Base-by-base conservation (phyloP, 2,113 vertebrate genomes). In the Megatriorchis doriae region DNA sequence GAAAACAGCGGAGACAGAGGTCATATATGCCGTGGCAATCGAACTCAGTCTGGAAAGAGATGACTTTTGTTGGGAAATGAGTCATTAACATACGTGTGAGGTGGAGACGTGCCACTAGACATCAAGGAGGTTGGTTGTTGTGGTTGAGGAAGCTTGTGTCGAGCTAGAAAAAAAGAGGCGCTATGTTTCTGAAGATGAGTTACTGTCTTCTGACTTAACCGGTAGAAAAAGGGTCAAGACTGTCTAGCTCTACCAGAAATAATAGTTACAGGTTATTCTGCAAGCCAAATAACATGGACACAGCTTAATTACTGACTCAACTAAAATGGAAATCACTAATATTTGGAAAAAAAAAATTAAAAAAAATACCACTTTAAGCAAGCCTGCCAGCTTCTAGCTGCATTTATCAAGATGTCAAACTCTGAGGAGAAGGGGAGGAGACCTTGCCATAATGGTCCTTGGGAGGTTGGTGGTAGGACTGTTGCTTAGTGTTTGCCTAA, bases 391-490 rank as follows among this genome's bases (percentile, higher is more conserved):
- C 29, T 66, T 71, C 38, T n/a, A 40, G 52, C n/a, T 92, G 43
- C 2, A 0, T 75, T 79, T 67, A 80, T 34, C 0, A 4, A 26
- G 36, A 26, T 29, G 42, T 52, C 62, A 52, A 0, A 2, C 56
- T 59, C 45, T 12, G 36, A 65, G 68, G 29, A 59, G 45, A 27
- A 42, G 29, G n/a, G 38, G 16, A 70, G 21, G 12, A 55, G 38
- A 34, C 40, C 36, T 27, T 62, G 27, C 53, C 10, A 0, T 66
- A 13, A 18, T 0, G 1, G 18, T 48, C 4, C 12, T 66, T 73
- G 34, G 38, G 42, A 71, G 17, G 3, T 10, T 32, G 45, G 25
- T 45, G 27, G 16, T 26, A 12, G 45, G 34, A 38, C 38, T 53
- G 4, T 36, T 58, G 52, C 36, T 17, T 32, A 16, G 11, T 6